Conservation (phyloP, 1,140 invertebrate species). For the Antheraea pernyi region DNA sequence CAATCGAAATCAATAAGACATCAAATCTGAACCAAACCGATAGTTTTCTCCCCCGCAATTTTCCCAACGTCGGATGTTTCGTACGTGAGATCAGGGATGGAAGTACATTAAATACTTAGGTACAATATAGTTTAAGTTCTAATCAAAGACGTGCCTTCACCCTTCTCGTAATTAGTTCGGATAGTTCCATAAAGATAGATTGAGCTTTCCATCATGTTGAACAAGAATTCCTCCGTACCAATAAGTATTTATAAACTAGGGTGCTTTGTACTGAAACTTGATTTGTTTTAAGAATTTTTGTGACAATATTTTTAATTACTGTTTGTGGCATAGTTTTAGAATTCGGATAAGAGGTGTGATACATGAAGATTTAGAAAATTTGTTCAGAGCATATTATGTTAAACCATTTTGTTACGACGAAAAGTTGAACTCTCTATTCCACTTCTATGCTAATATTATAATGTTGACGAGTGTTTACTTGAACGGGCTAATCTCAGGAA, state of each 20-base stretch:
- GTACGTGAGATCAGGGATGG: background rate
- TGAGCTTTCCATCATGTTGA: background rate
- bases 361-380: no score
- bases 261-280: no score
- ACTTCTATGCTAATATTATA: no score
- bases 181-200: background rate
- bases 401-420: no score
- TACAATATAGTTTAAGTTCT: conserved; percentile 13
- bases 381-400: no score
- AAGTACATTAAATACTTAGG: background rate
- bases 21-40: background rate
- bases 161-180: background rate
- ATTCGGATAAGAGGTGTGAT: no score
- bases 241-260: background rate
- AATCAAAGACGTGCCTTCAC: conserved; percentile 13
- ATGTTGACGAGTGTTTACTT: no score
- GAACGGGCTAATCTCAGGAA: no score
- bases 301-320: no score
- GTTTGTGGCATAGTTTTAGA: no score
- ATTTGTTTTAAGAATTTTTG: no score
- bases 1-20: background rate
- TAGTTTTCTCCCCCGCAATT: background rate
- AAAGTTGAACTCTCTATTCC: no score
- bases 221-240: background rate
- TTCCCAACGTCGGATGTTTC: background rate